Conservation (phyloP, 30 jellyfish, hydroid and myxozoan species). For the Pelagia noctiluca region DNA sequence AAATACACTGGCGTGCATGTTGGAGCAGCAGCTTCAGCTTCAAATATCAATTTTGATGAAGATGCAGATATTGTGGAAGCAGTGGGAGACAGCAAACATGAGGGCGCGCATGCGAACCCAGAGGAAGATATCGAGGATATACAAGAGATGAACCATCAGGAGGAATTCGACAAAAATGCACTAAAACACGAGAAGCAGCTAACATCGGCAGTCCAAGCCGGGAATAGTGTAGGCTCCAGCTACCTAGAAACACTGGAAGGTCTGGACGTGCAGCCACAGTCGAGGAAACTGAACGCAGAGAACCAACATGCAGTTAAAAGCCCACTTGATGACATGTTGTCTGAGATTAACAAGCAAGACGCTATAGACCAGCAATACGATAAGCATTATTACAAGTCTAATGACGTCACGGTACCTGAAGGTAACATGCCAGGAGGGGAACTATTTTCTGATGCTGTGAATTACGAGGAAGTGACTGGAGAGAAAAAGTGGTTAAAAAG, state of each 20-base stretch:
- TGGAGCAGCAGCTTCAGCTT: too few species aligned
- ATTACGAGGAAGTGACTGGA: background rate
- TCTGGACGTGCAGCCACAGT: background rate
- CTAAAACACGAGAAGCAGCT: background rate
- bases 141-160: slow-evolving; percentile 44
- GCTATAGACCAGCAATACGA: slow-evolving; percentile 50
- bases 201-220: background rate
- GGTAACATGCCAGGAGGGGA: background rate
- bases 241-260: background rate
- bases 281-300: background rate
- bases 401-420: background rate
- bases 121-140: background rate
- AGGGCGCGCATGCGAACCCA: background rate
- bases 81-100: too few species aligned
- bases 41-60: too few species aligned
- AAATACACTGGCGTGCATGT: too few species aligned
- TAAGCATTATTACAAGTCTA: slow-evolving; percentile 36
- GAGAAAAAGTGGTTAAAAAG: background rate
- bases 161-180: slow-evolving; percentile 42
- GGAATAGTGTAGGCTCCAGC: background rate
- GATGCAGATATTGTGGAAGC: too few species aligned
- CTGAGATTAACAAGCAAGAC: slow-evolving; percentile 51
- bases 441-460: background rate
- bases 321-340: background rate
- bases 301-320: background rate